Evolutionary conservation across 2,888 invertebrate genomes (phyloP).

Genomic region (Cyclophora albipunctata): DNA sequence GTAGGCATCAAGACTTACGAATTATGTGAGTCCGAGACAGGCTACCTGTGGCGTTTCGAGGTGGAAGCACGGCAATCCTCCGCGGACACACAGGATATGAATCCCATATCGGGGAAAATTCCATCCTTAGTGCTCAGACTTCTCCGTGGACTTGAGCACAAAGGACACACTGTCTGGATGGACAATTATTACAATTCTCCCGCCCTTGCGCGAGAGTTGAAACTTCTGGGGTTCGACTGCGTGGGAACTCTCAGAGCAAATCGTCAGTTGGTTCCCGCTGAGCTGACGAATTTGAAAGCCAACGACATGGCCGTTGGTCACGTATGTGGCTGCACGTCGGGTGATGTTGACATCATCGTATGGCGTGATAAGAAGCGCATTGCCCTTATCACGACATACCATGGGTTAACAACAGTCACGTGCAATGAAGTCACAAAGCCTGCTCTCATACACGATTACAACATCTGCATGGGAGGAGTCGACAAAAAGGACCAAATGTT

Average conservation of each 20-base stretch:
- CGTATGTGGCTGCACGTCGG: constrained; percentile 5
- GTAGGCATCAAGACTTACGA: constrained; percentile 19
- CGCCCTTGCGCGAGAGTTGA: constrained; percentile 15
- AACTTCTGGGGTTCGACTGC: constrained; percentile 16
- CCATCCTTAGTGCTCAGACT: background rate
- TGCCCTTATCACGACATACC: constrained; percentile 14
- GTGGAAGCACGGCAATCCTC: background rate
- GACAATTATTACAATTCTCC: constrained; percentile 20
- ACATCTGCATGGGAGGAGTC: background rate
- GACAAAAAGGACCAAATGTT: constrained; percentile 11
- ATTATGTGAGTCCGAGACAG: constrained; percentile 17
- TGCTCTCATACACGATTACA: constrained; percentile 11
- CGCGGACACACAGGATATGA: no score
- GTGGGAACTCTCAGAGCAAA: constrained; percentile 18
- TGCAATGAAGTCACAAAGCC: constrained; percentile 3
- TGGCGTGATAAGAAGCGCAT: constrained; percentile 10
- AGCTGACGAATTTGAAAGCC: background rate
- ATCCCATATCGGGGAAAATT: background rate
- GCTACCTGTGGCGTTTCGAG: constrained; percentile 19
- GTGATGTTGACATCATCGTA: constrained; percentile 9
- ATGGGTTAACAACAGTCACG: constrained; percentile 6
- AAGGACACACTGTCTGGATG: constrained; percentile 16
- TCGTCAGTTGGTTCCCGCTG: constrained; percentile 14
- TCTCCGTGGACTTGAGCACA: constrained; percentile 8
- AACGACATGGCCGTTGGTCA: background rate